Percentiles rank a stretch among this genome's conserved stretches.
Conservation (phyloP, 2,797 vertebrate genomes). For the Sebastes hopkinsi region DNA sequence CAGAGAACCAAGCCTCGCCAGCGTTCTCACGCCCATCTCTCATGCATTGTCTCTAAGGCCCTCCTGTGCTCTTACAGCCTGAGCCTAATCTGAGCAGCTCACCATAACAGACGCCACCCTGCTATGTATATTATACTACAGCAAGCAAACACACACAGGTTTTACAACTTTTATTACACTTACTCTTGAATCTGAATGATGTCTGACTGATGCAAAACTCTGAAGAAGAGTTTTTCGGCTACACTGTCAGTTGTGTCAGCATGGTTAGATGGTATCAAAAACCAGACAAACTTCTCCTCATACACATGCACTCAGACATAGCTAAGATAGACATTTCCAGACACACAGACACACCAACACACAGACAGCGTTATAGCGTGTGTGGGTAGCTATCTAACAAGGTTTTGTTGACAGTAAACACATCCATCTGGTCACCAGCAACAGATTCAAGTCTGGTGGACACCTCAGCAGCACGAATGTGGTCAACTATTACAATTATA, state of each 20-base stretch:
- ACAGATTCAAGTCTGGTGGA: constrained; percentile 57
- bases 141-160: constrained; percentile 5
- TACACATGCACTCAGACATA: not conserved
- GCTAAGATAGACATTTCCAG: constrained; percentile 35
- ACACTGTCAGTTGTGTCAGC: constrained; percentile 8
- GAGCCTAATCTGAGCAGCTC: constrained; percentile 67
- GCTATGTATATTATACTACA: constrained; percentile 27
- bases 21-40: constrained; percentile 81
- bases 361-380: constrained; percentile 42
- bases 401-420: constrained; percentile 79
- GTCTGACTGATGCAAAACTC: not conserved
- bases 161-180: constrained; percentile 25
- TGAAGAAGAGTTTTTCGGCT: not conserved
- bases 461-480: constrained; percentile 18
- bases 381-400: constrained; percentile 73
- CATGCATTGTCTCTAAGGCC: constrained; percentile 73
- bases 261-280: constrained; percentile 15
- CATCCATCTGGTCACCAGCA: constrained; percentile 76
- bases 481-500: constrained; percentile 17
- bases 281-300: constrained; percentile 16
- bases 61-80: constrained; percentile 67
- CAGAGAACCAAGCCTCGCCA: constrained; percentile 81
- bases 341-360: constrained; percentile 43
- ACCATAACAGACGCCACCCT: constrained; percentile 66
- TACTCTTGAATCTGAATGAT: constrained; percentile 1